Percentiles rank a stretch among this genome's conserved stretches.
These are phyloP conservation scores for Erythrocercus mccallii DNA, from an alignment of 2,113 vertebrate species.

Conservation along the genomic window DNA sequence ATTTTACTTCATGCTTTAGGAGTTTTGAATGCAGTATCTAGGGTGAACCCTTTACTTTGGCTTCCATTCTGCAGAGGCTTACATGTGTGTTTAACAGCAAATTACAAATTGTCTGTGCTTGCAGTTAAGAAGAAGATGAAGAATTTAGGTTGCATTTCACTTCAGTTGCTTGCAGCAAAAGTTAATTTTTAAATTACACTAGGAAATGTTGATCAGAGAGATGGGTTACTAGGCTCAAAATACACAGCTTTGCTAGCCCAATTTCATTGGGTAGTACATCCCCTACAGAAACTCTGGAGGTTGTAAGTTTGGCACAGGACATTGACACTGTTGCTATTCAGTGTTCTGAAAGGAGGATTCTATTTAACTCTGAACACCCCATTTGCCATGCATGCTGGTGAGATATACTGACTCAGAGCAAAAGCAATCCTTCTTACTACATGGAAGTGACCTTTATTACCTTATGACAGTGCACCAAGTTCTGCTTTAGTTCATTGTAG, in stretches of 20 bases:
- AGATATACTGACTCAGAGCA: not conserved
- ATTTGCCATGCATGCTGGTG: not conserved
- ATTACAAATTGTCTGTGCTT: not conserved
- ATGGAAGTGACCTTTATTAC: not conserved
- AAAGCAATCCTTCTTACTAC: not conserved
- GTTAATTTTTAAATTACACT: not conserved
- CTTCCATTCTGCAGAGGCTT: not conserved
- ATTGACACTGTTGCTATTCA: not conserved
- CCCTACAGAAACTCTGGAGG: not conserved
- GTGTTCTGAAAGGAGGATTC: constrained; percentile 5
- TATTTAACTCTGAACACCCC: not conserved
- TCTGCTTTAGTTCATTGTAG: not conserved
- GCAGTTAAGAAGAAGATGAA: not conserved
- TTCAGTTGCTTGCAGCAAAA: not conserved
- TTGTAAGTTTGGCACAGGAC: not conserved
- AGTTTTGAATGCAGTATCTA: not conserved
- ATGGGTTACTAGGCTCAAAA: not conserved
- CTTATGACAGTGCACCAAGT: not conserved
- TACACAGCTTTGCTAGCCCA: not conserved
- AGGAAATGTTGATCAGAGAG: not conserved
- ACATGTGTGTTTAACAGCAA: not conserved
- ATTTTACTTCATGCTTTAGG: not conserved
- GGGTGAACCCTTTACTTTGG: not conserved
- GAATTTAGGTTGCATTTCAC: not conserved
- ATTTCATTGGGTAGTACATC: not conserved